Conservation (phyloP, 2,797 vertebrate species). For the Bryconaethiops microstoma region DNA sequence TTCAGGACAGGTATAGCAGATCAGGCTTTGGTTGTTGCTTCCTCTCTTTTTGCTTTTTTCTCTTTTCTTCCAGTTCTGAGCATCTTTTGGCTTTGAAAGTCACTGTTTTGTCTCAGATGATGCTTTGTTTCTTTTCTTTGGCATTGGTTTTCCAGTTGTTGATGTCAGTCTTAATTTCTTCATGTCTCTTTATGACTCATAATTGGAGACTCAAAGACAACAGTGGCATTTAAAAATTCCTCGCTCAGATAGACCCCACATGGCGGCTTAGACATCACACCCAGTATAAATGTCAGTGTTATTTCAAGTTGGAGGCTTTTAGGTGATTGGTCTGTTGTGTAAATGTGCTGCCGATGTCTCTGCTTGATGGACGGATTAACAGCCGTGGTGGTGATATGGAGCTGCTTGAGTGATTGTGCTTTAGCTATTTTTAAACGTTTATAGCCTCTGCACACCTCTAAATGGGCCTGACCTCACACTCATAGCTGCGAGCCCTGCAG, state of each 20-base stretch:
- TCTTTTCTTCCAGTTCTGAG: too few species aligned
- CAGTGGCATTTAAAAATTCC: constrained; percentile 16
- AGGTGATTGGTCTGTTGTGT: constrained; percentile 45
- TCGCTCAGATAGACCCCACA: constrained; percentile 1
- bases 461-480: constrained; percentile 40
- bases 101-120: too few species aligned
- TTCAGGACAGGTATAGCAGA: too few species aligned
- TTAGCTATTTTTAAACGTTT: constrained; percentile 57
- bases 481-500: constrained; percentile 25
- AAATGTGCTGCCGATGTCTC: constrained; percentile 20
- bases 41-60: too few species aligned
- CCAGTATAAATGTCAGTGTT: constrained; percentile 31
- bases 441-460: constrained; percentile 38
- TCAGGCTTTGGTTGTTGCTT: too few species aligned
- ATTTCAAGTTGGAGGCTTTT: constrained; percentile 44
- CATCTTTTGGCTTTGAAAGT: too few species aligned
- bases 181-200: neutral
- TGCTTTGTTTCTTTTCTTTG: too few species aligned
- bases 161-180: too few species aligned
- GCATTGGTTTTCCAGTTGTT: too few species aligned
- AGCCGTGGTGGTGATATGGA: constrained; percentile 5
- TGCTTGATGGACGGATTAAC: constrained; percentile 38
- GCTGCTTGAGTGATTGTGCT: constrained; percentile 31
- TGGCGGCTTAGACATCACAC: constrained; percentile 1
- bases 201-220: constrained; percentile 12